These are phyloP conservation scores for Drosophila ananassae DNA, from an alignment of 1,140 invertebrate species.

Conservation along the genomic window DNA sequence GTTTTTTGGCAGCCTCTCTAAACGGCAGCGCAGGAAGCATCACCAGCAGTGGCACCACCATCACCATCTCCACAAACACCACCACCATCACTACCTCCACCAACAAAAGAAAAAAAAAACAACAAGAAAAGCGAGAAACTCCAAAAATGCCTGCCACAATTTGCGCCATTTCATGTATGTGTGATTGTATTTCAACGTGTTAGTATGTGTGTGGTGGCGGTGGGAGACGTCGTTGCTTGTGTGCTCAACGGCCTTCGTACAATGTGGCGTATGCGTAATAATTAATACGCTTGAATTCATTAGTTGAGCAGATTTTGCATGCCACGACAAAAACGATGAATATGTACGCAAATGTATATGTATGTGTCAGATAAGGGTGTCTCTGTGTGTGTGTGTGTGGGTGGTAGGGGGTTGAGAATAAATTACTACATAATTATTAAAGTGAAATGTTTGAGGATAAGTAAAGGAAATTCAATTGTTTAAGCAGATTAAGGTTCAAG, in stretches of 20 bases:
- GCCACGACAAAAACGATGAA: constrained; percentile 57
- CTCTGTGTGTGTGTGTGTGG: constrained; percentile 10
- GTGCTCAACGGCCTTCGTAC: constrained; percentile 72
- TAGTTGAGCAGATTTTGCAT: constrained; percentile 81
- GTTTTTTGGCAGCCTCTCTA: constrained; percentile 79
- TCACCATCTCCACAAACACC: constrained; percentile 34
- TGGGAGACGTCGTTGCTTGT: constrained; percentile 25
- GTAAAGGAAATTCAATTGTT: not conserved
- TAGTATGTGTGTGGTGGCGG: not conserved
- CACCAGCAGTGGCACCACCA: constrained; percentile 51
- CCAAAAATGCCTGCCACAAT: constrained; percentile 69
- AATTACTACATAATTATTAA: constrained; percentile 55
- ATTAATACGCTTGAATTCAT: constrained; percentile 83
- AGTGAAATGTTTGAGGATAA: not conserved
- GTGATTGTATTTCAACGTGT: not conserved
- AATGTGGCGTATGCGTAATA: constrained; percentile 81
- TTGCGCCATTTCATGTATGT: constrained; percentile 53
- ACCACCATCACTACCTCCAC: constrained; percentile 10
- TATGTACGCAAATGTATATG: constrained; percentile 10
- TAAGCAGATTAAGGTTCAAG: not conserved
- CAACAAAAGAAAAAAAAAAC: constrained; percentile 2
- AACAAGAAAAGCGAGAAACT: constrained; percentile 26
- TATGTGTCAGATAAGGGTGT: constrained; percentile 7
- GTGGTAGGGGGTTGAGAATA: constrained; percentile 23
- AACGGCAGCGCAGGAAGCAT: constrained; percentile 76